Evolutionary conservation across 2,888 invertebrate species (phyloP), one percentile per base, ranked within the genome.

Genomic region (Cyclophora punctaria): DNA sequence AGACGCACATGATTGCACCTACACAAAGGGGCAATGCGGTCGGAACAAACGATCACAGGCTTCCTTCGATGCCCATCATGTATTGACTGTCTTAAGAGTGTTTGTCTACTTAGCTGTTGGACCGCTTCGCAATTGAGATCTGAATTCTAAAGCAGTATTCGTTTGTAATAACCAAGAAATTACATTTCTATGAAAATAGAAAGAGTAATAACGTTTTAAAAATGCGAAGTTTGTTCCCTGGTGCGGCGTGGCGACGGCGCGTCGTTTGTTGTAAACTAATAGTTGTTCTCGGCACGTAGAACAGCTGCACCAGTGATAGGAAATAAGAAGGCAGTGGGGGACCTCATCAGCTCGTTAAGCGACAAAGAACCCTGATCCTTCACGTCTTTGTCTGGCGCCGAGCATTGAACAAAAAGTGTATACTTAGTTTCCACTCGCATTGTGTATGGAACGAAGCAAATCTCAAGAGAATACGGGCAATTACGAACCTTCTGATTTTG

Each of bases 351-450:
- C 66, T 72, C 67, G 73, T 76, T 76, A 73, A 64, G 67, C 71
- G 68, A 76, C 78, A 78, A 80, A 78, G 75, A 67, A 67, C 62
- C 62, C 63, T 65, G 75, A 73, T 75, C 67, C 70, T 57, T 59
- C 63, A 56, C 63, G 60, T 67, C 67, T 68, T 75, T 73, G 69
- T 75, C 67, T 69, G 64, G 62, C 60, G 62, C 66, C 62, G 57
- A 66, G 66, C 60, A 61, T 48, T 55, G 67, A 67, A 62, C 64
- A 73, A 75, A 75, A 75, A 74, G 69, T 62, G 58, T 62, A 63
- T 62, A 65, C 62, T 66, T 57, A 62, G 57, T 52, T 59, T 60
- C 58, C 52, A 56, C 56, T 54, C 48, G 52, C 51, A 37, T 55
- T 50, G 51, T 52, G 49, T 58, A 53, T 52, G 51, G 50, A 57